phyloP scores from a whole-genome alignment of 2,113 vertebrate species.

The Lampris incognitus region DNA sequence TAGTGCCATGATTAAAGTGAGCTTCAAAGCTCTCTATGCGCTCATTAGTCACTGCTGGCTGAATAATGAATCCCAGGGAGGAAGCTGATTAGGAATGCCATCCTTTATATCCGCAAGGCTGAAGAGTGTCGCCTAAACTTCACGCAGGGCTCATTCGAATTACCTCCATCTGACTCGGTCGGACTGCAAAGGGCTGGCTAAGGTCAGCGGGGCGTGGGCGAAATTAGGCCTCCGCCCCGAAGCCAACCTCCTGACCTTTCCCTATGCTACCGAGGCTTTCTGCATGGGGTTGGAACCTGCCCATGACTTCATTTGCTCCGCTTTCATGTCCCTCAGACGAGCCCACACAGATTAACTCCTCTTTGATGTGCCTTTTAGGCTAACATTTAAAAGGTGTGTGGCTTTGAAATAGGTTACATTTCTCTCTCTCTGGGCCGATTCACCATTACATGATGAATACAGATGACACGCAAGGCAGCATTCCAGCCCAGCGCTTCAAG shows the following conservation, averaged over 20 bases:
- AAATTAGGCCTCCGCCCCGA: background rate
- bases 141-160: background rate
- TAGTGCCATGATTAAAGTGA: constrained; percentile 82
- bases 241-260: constrained; percentile 48
- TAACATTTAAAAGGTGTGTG: constrained; percentile 41
- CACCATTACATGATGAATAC: background rate
- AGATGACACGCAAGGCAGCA: background rate
- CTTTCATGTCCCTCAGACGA: constrained; percentile 47
- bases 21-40: constrained; percentile 85
- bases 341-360: constrained; percentile 37
- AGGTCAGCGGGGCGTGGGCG: background rate
- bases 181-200: constrained; percentile 16
- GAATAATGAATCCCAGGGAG: constrained; percentile 84
- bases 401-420: constrained; percentile 32
- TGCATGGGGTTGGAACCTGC: constrained; percentile 6
- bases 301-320: constrained; percentile 36
- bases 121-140: constrained; percentile 33
- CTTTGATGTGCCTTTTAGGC: constrained; percentile 47
- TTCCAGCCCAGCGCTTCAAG: background rate
- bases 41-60: constrained; percentile 80
- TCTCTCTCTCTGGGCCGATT: background rate
- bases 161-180: constrained; percentile 20
- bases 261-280: background rate
- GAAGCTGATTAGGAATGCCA: constrained; percentile 77
- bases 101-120: constrained; percentile 55